A percentile compares a stretch with the other conserved stretches of the same genome.
phyloP scores from a whole-genome alignment of 2,888 invertebrate species.

The Danaus chrysippus region DNA sequence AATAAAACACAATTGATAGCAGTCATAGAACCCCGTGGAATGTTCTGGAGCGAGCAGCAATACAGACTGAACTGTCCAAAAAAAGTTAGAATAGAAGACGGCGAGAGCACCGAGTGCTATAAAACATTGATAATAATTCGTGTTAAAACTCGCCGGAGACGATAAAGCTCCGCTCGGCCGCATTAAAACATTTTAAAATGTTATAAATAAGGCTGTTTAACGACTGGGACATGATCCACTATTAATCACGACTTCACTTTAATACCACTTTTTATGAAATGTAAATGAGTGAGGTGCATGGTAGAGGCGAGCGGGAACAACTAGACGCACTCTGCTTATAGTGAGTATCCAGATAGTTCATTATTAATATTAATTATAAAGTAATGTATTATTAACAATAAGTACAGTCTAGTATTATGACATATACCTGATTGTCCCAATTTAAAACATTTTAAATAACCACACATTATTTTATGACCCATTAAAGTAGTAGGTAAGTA shows the following conservation, averaged over 20 bases:
- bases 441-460: too few species aligned
- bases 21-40: not conserved
- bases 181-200: slow-evolving; percentile 76
- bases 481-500: too few species aligned
- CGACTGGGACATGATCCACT: slow-evolving; percentile 57
- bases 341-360: too few species aligned
- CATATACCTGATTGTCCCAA: too few species aligned
- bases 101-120: slow-evolving; percentile 30
- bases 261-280: slow-evolving; percentile 72
- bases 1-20: not conserved
- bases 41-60: not conserved
- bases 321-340: too few species aligned
- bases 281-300: slow-evolving; percentile 60
- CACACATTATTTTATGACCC: too few species aligned
- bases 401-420: too few species aligned
- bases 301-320: too few species aligned
- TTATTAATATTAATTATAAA: too few species aligned
- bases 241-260: slow-evolving; percentile 69
- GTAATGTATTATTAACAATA: too few species aligned
- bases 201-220: slow-evolving; percentile 73
- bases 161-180: slow-evolving; percentile 46
- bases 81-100: not conserved
- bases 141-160: slow-evolving; percentile 30
- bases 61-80: not conserved
- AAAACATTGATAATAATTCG: slow-evolving; percentile 36